Conservation (phyloP, 2,888 invertebrate species). For the Allacma fusca region DNA sequence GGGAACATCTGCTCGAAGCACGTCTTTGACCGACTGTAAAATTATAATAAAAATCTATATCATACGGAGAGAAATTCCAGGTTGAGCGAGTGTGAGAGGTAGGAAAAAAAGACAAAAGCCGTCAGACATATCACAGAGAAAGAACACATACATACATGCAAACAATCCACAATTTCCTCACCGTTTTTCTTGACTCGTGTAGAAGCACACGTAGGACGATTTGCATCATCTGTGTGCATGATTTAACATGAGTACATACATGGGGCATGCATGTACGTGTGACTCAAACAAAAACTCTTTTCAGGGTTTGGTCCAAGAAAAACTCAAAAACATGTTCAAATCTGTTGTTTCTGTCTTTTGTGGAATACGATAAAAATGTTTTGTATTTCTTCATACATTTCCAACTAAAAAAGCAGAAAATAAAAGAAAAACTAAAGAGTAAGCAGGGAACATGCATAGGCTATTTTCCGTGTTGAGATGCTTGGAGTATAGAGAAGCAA, state of each 20-base stretch:
- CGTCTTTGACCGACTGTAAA: constrained; percentile 13
- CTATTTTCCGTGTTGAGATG: background rate
- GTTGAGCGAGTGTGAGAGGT: background rate
- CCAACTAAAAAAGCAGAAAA: constrained; percentile 1
- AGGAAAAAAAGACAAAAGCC: background rate
- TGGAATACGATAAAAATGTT: too few relatives aligned
- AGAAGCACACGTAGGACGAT: background rate
- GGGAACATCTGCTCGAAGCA: constrained; percentile 52
- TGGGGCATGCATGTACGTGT: background rate
- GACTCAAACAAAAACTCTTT: background rate
- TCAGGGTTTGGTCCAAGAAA: background rate
- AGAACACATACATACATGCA: background rate
- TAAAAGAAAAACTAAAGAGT: background rate
- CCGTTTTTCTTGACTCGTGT: background rate
- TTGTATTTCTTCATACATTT: background rate
- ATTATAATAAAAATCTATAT: background rate
- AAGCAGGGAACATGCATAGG: constrained; percentile 4
- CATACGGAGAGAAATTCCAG: background rate
- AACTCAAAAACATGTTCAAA: background rate
- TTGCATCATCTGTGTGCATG: background rate
- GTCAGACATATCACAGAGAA: constrained; percentile 1
- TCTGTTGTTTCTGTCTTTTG: too few relatives aligned
- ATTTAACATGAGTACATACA: background rate
- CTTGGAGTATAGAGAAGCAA: constrained; percentile 6
- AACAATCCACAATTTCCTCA: constrained; percentile 4